Base-by-base conservation (phyloP, 2,888 invertebrate genomes). In the Thelaira solivaga region DNA sequence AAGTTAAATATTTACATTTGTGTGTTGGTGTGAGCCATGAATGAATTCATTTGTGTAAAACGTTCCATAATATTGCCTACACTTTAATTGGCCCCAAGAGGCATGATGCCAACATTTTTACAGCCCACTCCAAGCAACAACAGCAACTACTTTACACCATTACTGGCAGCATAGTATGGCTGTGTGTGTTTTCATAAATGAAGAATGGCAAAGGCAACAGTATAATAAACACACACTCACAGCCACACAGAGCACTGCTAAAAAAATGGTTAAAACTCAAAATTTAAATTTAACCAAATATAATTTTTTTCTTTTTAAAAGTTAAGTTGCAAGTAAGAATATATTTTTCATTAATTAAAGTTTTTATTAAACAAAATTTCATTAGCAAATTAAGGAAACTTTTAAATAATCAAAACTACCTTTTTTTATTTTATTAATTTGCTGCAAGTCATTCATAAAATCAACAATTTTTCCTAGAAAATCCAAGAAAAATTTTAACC, bases 61-160 rank as follows among this genome's bases (percentile, higher is more conserved):
- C 57, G 62, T 78, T 68, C 69, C 68, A 59, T 51, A 69, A 61
- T 59, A 69, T n/a, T 78, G 74, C 74, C 78, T 78, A 64, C 69
- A 74, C 68, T 74, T 78, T 78, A 78, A 78, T 78, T 78, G 78
- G 78, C 78, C 78, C 74, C 78, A 65, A 65, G 65, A 65, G 78
- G 78, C 74, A 78, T 55, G 55, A 71, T 74, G 49, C 78, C 64
- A 65, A 77, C 55, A 72, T 61, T 39, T 74, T 65, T 41, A 45
- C 64, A 62, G 62, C 67, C 76, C 76, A 77, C 78, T 74, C 53
- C 47, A 43, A 71, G 34, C 47, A 57, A 43, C 76, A 71, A 62
- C 22, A 47, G 24, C 47, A 65, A 59, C 61, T 67, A 68, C 61
- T 75, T 75, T 61, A 55, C 67, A 75, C 67, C 73, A 67, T 74